These are phyloP conservation scores for Apteryx owenii DNA, from an alignment of 2,113 vertebrate genomes.

Conservation along the genomic window DNA sequence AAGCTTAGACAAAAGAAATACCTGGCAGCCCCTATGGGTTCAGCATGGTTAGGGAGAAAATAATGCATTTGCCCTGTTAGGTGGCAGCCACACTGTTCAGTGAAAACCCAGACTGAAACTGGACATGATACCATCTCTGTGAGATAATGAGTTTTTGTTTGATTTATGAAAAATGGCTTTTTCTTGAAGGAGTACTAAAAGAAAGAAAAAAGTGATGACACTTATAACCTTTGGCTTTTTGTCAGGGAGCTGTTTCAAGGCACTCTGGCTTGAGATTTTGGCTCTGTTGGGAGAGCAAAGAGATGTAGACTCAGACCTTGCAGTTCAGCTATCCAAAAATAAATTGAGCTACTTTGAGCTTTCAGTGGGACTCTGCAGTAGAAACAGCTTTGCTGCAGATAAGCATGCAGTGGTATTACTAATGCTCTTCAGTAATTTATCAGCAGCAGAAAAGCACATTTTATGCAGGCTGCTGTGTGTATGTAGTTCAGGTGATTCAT, in stretches of 20 bases:
- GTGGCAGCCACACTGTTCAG: not conserved
- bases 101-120: slow-evolving; percentile 2
- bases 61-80: not conserved
- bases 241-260: not conserved
- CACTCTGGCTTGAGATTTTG: not conserved
- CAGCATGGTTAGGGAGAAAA: not conserved
- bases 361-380: not conserved
- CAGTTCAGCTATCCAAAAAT: not conserved
- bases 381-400: not conserved
- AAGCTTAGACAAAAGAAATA: slow-evolving; percentile 15
- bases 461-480: not conserved
- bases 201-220: not conserved
- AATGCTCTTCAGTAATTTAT: not conserved
- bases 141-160: slow-evolving; percentile 2
- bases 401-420: not conserved
- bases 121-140: not conserved
- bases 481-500: not conserved
- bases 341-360: not conserved
- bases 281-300: not conserved
- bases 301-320: not conserved
- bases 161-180: not conserved
- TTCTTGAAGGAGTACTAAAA: not conserved
- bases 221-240: not conserved
- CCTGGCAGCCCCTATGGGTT: not conserved
- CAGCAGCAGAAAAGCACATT: not conserved